A percentile compares a stretch with the other conserved stretches of the same genome.
These are phyloP conservation scores for Thaumetopoea pityocampa DNA, from an alignment of 1,140 invertebrate species.

Conservation along the genomic window DNA sequence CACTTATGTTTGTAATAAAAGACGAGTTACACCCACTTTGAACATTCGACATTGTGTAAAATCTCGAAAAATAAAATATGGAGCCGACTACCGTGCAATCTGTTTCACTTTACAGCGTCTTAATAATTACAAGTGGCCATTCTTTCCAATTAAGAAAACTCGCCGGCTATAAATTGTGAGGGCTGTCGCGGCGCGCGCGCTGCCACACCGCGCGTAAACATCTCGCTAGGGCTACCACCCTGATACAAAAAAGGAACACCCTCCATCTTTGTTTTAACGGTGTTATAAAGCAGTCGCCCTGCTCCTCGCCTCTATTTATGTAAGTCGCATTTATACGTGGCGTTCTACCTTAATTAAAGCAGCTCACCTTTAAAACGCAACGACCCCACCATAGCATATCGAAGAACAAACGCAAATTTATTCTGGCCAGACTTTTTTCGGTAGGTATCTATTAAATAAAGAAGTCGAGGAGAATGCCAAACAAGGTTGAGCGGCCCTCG, in stretches of 20 bases:
- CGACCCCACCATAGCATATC: slow-evolving; percentile 43
- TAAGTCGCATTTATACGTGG: slow-evolving; percentile 50
- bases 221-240: slow-evolving; percentile 43
- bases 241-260: slow-evolving; percentile 28
- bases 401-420: slow-evolving; percentile 65
- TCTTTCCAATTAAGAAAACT: slow-evolving; percentile 75
- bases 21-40: slow-evolving; percentile 8
- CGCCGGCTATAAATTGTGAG: slow-evolving; percentile 70
- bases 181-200: slow-evolving; percentile 48
- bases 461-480: slow-evolving; percentile 72
- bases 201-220: slow-evolving; percentile 54
- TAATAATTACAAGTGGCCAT: slow-evolving; percentile 76
- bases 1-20: slow-evolving; percentile 18
- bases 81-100: slow-evolving; percentile 56
- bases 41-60: slow-evolving; percentile 17
- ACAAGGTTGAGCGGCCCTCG: slow-evolving; percentile 69
- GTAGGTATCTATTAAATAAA: slow-evolving; percentile 73
- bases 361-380: slow-evolving; percentile 49
- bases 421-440: slow-evolving; percentile 62
- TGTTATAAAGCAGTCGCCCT: slow-evolving; percentile 53
- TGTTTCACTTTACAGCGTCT: slow-evolving; percentile 73
- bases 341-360: slow-evolving; percentile 55
- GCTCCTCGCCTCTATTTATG: slow-evolving; percentile 37
- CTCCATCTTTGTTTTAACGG: slow-evolving; percentile 43
- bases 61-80: slow-evolving; percentile 36